Conservation (phyloP, 2,113 vertebrate genomes). For the Neodontobutis hainanensis region DNA sequence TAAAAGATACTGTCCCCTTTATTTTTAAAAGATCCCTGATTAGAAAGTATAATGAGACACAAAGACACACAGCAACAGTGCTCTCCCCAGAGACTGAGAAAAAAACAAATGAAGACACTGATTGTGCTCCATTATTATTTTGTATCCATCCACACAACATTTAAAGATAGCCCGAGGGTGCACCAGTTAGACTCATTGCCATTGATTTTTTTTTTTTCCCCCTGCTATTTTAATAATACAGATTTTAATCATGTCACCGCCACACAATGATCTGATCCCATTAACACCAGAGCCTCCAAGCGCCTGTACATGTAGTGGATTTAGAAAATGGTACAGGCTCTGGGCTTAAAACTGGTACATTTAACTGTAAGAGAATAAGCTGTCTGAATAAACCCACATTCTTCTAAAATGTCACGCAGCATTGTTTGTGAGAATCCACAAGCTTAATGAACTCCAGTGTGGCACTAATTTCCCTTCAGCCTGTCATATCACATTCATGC, state of each 20-base stretch:
- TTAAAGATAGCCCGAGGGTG: slow-evolving; percentile 78
- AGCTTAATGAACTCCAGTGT: slow-evolving; percentile 18
- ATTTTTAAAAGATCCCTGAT: slow-evolving; percentile 87
- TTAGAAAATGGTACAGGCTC: slow-evolving; percentile 83
- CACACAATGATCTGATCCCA: slow-evolving; percentile 86
- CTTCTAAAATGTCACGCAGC: neutral
- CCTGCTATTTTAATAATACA: slow-evolving; percentile 89
- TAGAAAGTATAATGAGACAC: slow-evolving; percentile 92
- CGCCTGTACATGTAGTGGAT: slow-evolving; percentile 86
- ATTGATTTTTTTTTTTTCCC: slow-evolving; percentile 84
- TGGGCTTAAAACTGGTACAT: slow-evolving; percentile 53
- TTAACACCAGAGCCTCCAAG: slow-evolving; percentile 89
- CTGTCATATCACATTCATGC: slow-evolving; percentile 66
- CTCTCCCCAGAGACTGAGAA: slow-evolving; percentile 84
- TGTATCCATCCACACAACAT: slow-evolving; percentile 80
- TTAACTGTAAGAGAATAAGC: too few species aligned
- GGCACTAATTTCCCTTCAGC: slow-evolving; percentile 54
- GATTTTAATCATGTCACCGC: slow-evolving; percentile 91
- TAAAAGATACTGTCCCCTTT: slow-evolving; percentile 83
- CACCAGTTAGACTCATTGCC: slow-evolving; percentile 83
- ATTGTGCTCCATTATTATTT: slow-evolving; percentile 89
- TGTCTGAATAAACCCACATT: neutral
- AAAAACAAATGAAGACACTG: slow-evolving; percentile 88
- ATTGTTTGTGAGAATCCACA: slow-evolving; percentile 2
- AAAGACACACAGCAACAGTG: slow-evolving; percentile 84